phyloP scores from a whole-genome alignment of 2,113 vertebrate species.

The Ornithorhynchus anatinus region DNA sequence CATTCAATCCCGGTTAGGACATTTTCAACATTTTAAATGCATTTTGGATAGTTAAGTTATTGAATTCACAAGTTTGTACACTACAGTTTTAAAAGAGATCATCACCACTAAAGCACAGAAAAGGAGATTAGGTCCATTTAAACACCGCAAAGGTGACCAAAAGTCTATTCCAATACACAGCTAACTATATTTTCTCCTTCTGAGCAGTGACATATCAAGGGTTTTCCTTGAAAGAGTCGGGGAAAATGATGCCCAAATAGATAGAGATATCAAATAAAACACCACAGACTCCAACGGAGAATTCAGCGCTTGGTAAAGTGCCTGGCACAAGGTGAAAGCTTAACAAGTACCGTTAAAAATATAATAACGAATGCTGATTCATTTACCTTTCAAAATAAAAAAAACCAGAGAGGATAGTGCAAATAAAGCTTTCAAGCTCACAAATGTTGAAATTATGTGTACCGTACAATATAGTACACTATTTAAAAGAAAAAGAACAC shows the following conservation, averaged over 20 bases:
- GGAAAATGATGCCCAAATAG: too few relatives aligned
- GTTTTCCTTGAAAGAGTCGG: slow-evolving; percentile 31
- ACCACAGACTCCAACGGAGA: too few relatives aligned
- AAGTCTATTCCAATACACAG: slow-evolving; percentile 19
- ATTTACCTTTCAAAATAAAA: too few relatives aligned
- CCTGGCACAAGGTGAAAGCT: too few relatives aligned
- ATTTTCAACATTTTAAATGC: slow-evolving; percentile 29
- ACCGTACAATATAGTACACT: too few relatives aligned
- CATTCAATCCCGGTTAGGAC: slow-evolving; percentile 37
- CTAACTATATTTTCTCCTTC: slow-evolving; percentile 53
- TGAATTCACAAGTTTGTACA: slow-evolving; percentile 47
- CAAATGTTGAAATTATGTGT: too few relatives aligned
- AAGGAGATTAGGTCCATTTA: slow-evolving; percentile 39
- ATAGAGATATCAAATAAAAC: too few relatives aligned
- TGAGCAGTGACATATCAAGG: slow-evolving; percentile 19
- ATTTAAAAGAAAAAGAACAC: background rate
- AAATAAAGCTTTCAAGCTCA: too few relatives aligned
- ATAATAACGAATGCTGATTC: too few relatives aligned
- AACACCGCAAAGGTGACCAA: slow-evolving; percentile 51
- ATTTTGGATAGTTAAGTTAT: slow-evolving; percentile 36
- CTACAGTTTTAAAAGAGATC: slow-evolving; percentile 28
- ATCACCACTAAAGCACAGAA: slow-evolving; percentile 3
- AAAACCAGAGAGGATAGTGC: too few relatives aligned
- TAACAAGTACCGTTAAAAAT: too few relatives aligned
- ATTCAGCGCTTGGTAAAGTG: too few relatives aligned